phyloP scores from a whole-genome alignment of 2,797 vertebrate species.

The Kryptolebias ocellatus region DNA sequence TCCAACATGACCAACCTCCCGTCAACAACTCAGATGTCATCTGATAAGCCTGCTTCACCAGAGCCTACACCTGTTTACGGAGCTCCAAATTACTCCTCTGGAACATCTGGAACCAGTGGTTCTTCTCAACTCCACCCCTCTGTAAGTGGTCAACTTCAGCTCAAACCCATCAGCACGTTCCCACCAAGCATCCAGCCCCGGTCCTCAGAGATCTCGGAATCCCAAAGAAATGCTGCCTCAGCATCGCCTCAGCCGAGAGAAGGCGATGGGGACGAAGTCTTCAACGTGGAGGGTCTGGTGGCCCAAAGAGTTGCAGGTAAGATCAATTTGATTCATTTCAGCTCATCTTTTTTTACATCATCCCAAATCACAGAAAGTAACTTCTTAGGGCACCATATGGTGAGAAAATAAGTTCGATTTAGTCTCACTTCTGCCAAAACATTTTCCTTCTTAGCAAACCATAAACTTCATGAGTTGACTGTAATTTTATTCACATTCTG shows the following conservation, averaged over 20 bases:
- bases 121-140: slow-evolving; percentile 41
- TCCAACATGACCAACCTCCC: slow-evolving; percentile 34
- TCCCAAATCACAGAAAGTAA: too few species aligned
- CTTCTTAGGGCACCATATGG: too few species aligned
- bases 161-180: slow-evolving; percentile 75
- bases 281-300: slow-evolving; percentile 94
- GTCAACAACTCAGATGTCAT: slow-evolving; percentile 44
- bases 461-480: too few species aligned
- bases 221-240: slow-evolving; percentile 57
- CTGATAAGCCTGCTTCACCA: slow-evolving; percentile 66
- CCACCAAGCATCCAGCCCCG: slow-evolving; percentile 59
- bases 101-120: slow-evolving; percentile 23
- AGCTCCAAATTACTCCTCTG: slow-evolving; percentile 47
- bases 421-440: too few species aligned
- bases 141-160: slow-evolving; percentile 60
- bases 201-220: slow-evolving; percentile 61
- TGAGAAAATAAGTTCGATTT: too few species aligned
- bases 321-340: slow-evolving; percentile 1
- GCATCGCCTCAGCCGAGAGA: slow-evolving; percentile 80
- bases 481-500: too few species aligned
- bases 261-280: slow-evolving; percentile 83
- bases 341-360: neutral
- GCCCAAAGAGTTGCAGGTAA: slow-evolving; percentile 97
- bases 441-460: too few species aligned
- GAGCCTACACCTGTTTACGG: slow-evolving; percentile 67